phyloP scores from a whole-genome alignment of 2,113 vertebrate species.

The Manacus vitellinus region DNA sequence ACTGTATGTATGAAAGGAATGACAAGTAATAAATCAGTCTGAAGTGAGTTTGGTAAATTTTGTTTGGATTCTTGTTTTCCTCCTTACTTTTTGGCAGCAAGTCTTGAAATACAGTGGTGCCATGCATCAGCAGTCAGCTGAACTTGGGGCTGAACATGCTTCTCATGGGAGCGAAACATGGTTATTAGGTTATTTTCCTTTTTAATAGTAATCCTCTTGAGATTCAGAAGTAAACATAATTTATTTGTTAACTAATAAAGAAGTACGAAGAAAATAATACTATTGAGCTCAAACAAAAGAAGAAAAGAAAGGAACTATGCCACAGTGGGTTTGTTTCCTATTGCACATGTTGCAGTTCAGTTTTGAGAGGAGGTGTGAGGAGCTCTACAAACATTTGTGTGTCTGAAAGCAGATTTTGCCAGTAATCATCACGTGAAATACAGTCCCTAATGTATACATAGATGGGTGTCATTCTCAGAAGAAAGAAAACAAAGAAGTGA shows the following conservation, averaged over 20 bases:
- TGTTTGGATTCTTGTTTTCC: background rate
- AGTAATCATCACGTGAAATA: background rate
- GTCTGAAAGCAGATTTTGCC: background rate
- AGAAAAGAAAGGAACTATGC: background rate
- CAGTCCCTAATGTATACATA: background rate
- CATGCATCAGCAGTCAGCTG: background rate
- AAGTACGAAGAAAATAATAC: background rate
- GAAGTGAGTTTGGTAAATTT: background rate
- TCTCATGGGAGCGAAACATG: background rate
- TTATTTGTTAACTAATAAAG: background rate
- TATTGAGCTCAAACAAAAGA: background rate
- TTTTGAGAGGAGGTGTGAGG: background rate
- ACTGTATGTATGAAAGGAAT: background rate
- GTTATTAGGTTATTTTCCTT: background rate
- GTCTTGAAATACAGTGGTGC: background rate
- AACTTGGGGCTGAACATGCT: background rate
- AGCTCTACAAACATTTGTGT: background rate
- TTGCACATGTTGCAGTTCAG: accelerated
- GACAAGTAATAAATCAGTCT: background rate
- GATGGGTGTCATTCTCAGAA: background rate
- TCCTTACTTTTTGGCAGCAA: background rate
- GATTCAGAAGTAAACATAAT: background rate
- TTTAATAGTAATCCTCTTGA: background rate
- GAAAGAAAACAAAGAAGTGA: background rate
- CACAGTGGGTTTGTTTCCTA: background rate